Percentiles rank a stretch among this genome's conserved stretches.
Conservation (phyloP, 2,113 vertebrate species). For the Drymodes brunneopygia region DNA sequence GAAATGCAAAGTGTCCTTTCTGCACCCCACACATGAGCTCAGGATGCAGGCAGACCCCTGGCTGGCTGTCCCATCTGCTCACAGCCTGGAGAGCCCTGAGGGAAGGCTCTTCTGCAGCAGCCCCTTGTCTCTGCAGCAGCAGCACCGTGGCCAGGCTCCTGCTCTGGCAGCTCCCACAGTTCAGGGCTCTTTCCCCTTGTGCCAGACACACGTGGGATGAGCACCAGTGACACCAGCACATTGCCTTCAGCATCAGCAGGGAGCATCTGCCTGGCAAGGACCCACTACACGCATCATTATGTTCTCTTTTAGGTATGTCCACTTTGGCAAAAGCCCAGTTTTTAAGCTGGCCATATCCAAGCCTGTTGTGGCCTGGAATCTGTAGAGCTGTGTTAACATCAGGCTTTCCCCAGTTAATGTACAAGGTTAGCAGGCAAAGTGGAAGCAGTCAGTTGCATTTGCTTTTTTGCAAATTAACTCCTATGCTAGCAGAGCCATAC, state of each 20-base stretch:
- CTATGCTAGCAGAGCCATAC: background rate
- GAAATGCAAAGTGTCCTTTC: background rate
- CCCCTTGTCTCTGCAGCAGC: background rate
- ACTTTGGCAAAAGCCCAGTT: background rate
- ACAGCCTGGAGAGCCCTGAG: background rate
- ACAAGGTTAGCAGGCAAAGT: background rate
- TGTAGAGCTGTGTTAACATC: background rate
- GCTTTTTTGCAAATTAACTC: background rate
- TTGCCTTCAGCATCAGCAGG: background rate
- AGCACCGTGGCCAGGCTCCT: background rate
- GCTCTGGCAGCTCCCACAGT: background rate
- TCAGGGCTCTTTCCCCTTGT: fast-evolving
- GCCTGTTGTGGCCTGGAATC: background rate
- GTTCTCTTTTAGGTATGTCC: background rate
- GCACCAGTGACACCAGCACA: background rate
- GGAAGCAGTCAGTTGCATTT: background rate
- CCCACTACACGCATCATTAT: background rate
- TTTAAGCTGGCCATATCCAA: background rate
- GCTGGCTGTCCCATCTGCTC: background rate
- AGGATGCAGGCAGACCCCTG: background rate
- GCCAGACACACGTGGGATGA: fast-evolving
- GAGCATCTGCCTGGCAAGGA: background rate
- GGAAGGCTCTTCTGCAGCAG: background rate
- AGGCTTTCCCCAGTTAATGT: background rate
- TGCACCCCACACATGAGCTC: fast-evolving